Base-by-base conservation (phyloP, 2,888 invertebrate species). In the Hofmannophila pseudospretella region DNA sequence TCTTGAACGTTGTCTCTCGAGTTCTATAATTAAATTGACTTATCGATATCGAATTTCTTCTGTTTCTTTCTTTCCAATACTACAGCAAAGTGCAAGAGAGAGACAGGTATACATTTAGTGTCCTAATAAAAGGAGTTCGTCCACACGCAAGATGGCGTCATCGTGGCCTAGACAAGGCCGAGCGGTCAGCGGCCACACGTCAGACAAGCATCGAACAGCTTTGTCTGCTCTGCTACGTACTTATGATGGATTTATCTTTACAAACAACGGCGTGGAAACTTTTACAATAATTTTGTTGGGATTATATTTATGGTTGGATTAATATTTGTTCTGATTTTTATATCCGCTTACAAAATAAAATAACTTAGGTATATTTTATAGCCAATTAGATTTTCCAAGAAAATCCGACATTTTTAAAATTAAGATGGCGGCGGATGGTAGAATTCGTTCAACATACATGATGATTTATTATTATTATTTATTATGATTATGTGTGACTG, bases 81-180 rank as follows among this genome's bases (percentile, higher is more conserved):
- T 20, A 32, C 36, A 45, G 41, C 39, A 42, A 39, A 38, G 49
- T 41, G 58, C 35, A 34, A 44, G 66, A 84, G 67, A 51, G 67
- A 67, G 81, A 79, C 61, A 58, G 50, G 47, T 48, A 68, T 60
- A 65, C 63, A 67, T 74, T 73, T 62, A 48, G 65, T 70, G 67
- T 70, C 67, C 72, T 54, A 76, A 78, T 76, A 78, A 79, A 81
- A 81, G 65, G 65, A 74, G 72, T 76, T 67, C 73, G 68, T 74
- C 68, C 64, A 67, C 70, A 73, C 71, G 66, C 71, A 72, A 76
- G 70, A 81, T 86, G 85, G 82, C 85, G 85, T 86, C 85, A 84
- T 67, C 76, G 71, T 70, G 85, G 84, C 85, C 85, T 86, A 85
- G 85, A 82, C 85, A 85, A 85, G 85, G 85, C 82, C 85, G 85